Percentiles rank a stretch among this genome's conserved stretches.
Evolutionary conservation across 2,888 invertebrate species (phyloP).

Genomic region (Luperina nickerlii): DNA sequence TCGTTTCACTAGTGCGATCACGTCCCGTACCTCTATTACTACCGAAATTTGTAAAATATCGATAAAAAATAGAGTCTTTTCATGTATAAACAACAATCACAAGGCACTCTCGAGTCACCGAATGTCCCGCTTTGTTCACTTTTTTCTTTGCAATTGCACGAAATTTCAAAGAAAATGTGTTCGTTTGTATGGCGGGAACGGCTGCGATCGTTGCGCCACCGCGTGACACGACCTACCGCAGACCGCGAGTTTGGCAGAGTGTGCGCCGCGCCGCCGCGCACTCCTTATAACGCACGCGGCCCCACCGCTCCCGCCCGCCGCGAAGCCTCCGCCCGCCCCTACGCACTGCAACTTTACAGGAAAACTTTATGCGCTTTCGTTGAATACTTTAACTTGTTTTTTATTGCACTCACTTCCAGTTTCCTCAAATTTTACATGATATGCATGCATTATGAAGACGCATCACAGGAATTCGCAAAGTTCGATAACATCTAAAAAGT

Average conservation of each 20-base stretch:
- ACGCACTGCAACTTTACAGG: conserved; percentile 64
- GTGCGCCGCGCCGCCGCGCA: conserved; percentile 80
- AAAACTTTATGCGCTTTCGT: conserved; percentile 72
- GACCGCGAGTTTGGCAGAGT: conserved; percentile 85
- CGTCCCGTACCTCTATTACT: conserved; percentile 78
- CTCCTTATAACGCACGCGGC: conserved; percentile 74
- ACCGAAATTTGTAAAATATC: conserved; percentile 72
- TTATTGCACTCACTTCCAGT: conserved; percentile 59
- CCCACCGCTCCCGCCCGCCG: conserved; percentile 66
- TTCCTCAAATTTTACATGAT: conserved; percentile 62
- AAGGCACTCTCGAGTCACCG: conserved; percentile 85
- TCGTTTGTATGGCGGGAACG: conserved; percentile 79
- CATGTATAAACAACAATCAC: conserved; percentile 82
- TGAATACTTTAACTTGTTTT: conserved; percentile 62
- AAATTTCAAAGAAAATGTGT: conserved; percentile 90
- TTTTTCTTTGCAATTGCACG: conserved; percentile 89
- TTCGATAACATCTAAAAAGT: conserved; percentile 50
- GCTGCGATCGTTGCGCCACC: conserved; percentile 88
- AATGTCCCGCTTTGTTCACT: conserved; percentile 83
- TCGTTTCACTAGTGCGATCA: conserved; percentile 86
- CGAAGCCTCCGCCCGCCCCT: conserved; percentile 76
- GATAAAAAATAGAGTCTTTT: conserved; percentile 78
- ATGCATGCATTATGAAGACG: conserved; percentile 54
- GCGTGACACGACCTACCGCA: conserved; percentile 88
- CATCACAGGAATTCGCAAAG: conserved; percentile 39